A percentile compares a stretch with the other conserved stretches of the same genome.
phyloP scores from a whole-genome alignment of 2,797 vertebrate genomes.

The Urosaurus nigricauda region DNA sequence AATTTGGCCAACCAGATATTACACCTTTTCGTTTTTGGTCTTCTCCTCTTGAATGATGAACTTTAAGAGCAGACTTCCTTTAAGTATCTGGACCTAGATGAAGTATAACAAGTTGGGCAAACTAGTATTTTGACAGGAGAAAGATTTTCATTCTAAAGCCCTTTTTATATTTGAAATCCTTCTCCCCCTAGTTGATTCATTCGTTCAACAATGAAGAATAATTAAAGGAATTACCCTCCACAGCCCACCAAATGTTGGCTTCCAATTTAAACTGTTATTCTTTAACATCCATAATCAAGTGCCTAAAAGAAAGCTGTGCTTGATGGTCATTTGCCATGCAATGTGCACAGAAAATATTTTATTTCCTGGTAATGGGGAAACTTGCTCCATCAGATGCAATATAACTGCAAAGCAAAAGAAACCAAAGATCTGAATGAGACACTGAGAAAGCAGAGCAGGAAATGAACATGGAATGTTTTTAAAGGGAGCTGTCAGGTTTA shows the following conservation, averaged over 20 bases:
- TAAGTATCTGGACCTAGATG: neutral
- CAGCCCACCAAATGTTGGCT: constrained; percentile 11
- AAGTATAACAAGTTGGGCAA: neutral
- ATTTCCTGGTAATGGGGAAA: neutral
- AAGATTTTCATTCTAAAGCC: neutral
- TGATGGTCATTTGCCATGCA: neutral
- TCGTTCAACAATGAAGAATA: neutral
- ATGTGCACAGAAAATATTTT: neutral
- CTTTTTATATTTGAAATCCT: constrained; percentile 26
- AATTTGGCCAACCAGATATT: neutral
- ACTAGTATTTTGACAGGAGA: neutral
- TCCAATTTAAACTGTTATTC: constrained; percentile 14
- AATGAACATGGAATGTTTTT: constrained; percentile 24
- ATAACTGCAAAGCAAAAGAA: no score
- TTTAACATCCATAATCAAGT: neutral
- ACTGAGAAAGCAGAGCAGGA: constrained; percentile 27
- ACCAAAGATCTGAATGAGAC: neutral
- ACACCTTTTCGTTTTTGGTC: neutral
- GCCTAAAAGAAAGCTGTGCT: neutral
- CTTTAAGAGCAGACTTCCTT: neutral
- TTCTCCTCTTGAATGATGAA: neutral
- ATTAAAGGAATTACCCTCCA: neutral
- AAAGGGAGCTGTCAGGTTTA: constrained; percentile 49
- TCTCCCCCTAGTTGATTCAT: fast-evolving
- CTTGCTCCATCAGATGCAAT: neutral